Conservation (phyloP, 2,888 invertebrate genomes). For the Digitonthophagus gazella region DNA sequence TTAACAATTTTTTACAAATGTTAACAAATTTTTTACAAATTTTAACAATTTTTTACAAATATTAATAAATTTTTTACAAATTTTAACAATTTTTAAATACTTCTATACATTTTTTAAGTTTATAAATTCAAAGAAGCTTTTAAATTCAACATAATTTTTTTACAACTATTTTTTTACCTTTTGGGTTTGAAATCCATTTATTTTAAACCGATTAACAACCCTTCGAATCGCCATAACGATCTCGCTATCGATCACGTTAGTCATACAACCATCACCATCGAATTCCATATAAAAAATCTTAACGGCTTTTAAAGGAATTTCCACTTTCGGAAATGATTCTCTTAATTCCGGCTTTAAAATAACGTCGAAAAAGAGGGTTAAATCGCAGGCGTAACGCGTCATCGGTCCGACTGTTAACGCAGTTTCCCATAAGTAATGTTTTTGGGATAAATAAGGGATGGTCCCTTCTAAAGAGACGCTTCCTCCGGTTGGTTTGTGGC, state of each 20-base stretch:
- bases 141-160: constrained; percentile 10
- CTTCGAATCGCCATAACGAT: constrained; percentile 59
- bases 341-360: constrained; percentile 58
- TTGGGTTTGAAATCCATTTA: constrained; percentile 57
- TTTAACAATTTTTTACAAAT: too few species aligned
- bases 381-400: constrained; percentile 80
- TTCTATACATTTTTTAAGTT: too few species aligned
- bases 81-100: too few species aligned
- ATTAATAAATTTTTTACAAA: too few species aligned
- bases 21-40: too few species aligned
- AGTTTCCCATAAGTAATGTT: constrained; percentile 62
- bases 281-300: constrained; percentile 80
- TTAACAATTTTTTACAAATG: too few species aligned
- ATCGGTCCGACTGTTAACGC: constrained; percentile 79
- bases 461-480: constrained; percentile 64
- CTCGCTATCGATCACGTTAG: constrained; percentile 59
- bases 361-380: constrained; percentile 71
- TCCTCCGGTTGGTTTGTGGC: constrained; percentile 80
- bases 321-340: constrained; percentile 43
- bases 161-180: constrained; percentile 54
- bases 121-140: background rate
- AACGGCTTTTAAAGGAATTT: constrained; percentile 63
- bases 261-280: constrained; percentile 65
- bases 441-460: constrained; percentile 49
- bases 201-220: constrained; percentile 57